Evolutionary conservation across 2,113 vertebrate species (phyloP).

Genomic region (Dasyprocta punctata): DNA sequence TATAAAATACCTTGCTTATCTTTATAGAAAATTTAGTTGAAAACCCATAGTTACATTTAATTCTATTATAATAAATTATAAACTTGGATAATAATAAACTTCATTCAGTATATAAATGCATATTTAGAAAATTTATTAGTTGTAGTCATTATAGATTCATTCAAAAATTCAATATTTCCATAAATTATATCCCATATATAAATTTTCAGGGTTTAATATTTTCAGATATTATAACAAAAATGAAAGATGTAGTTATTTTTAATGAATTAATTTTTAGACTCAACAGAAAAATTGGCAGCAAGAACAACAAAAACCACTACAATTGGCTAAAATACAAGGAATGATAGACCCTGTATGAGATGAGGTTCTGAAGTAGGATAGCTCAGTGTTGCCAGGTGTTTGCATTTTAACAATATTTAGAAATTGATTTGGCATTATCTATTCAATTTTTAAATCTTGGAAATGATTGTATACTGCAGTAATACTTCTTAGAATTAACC

Average conservation of each 20-base stretch:
- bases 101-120: neutral
- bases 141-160: neutral
- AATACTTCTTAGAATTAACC: neutral
- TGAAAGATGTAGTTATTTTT: neutral
- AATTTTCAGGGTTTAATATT: neutral
- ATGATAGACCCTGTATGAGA: neutral
- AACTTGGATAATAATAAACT: neutral
- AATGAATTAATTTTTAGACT: neutral
- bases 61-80: neutral
- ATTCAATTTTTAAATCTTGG: neutral
- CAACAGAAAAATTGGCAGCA: neutral
- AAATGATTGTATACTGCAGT: neutral
- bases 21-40: neutral
- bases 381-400: neutral
- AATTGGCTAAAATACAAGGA: neutral
- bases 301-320: neutral
- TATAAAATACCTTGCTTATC: neutral
- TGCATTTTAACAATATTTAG: neutral
- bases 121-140: neutral
- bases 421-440: neutral
- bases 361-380: neutral
- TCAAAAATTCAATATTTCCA: neutral
- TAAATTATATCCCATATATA: neutral
- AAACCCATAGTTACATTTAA: neutral
- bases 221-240: neutral